These are phyloP conservation scores for Drosophila suboccidentalis DNA, from an alignment of 2,888 invertebrate genomes.

Conservation along the genomic window DNA sequence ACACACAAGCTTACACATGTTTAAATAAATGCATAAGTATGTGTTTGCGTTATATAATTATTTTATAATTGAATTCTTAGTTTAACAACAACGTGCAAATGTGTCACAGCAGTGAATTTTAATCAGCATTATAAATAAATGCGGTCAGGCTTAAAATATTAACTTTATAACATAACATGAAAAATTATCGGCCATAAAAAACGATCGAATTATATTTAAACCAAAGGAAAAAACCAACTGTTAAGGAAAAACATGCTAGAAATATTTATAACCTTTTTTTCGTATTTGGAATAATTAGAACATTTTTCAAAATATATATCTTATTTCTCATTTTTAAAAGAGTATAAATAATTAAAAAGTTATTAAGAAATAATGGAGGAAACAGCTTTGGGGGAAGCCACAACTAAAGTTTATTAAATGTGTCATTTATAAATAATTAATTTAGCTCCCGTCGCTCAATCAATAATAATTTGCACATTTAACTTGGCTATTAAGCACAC, in stretches of 20 bases:
- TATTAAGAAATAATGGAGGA: background rate
- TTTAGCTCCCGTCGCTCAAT: conserved; percentile 11
- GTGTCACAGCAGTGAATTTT: conserved; percentile 16
- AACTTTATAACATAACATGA: conserved; percentile 35
- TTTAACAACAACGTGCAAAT: conserved; percentile 22
- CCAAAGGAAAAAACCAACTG: conserved; percentile 1
- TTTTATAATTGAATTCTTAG: conserved; percentile 9
- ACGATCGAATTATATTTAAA: conserved; percentile 4
- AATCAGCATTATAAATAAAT: conserved; percentile 46
- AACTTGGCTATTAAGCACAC: conserved; percentile 25
- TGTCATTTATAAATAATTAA: conserved; percentile 9
- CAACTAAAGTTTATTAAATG: conserved; percentile 3
- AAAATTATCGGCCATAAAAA: conserved; percentile 30
- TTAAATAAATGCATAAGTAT: background rate
- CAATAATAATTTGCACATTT: conserved; percentile 32
- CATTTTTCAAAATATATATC: no score
- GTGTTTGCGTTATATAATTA: background rate
- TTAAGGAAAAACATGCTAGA: background rate
- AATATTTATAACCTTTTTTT: no score
- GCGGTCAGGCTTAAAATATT: conserved; percentile 41
- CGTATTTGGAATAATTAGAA: no score
- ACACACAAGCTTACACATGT: background rate
- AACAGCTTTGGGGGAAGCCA: background rate
- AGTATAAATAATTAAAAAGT: background rate
- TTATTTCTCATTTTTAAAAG: no score